Evolutionary conservation across 2,888 invertebrate genomes (phyloP).

Genomic region (Cantharis nigra): DNA sequence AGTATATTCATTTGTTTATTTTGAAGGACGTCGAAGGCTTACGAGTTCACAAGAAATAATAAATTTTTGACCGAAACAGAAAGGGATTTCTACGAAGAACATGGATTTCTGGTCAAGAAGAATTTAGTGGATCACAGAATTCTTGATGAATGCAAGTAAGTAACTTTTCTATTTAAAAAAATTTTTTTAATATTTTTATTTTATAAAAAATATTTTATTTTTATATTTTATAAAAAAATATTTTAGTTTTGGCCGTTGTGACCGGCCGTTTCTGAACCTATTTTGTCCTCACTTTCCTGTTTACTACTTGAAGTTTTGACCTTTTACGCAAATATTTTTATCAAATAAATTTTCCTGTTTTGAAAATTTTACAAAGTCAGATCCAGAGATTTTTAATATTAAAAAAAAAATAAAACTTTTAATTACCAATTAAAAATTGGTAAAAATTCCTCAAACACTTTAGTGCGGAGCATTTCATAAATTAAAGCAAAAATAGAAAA

Average conservation of each 20-base stretch:
- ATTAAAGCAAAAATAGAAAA: no score
- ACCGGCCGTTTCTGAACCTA: no score
- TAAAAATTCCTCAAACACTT: no score
- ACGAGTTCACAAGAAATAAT: slow-evolving; percentile 52
- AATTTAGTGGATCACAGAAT: slow-evolving; percentile 68
- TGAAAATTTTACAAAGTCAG: background rate
- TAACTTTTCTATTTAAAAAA: background rate
- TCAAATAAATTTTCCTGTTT: background rate
- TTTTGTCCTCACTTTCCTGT: background rate
- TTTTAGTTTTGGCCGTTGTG: no score
- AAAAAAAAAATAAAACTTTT: no score
- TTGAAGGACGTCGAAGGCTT: slow-evolving; percentile 32
- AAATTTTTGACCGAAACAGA: slow-evolving; percentile 62
- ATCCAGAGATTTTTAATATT: no score
- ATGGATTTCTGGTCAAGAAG: slow-evolving; percentile 78
- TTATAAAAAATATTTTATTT: no score
- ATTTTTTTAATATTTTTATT: no score
- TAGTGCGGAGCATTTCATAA: no score
- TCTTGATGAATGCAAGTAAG: slow-evolving; percentile 70
- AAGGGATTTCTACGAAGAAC: slow-evolving; percentile 74
- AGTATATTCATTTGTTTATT: background rate
- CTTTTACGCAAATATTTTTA: background rate
- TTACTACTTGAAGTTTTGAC: background rate
- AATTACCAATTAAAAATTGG: no score
- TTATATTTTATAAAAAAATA: no score